Evolutionary conservation across 2,113 vertebrate species (phyloP).

Genomic region (Tenrec ecaudatus): DNA sequence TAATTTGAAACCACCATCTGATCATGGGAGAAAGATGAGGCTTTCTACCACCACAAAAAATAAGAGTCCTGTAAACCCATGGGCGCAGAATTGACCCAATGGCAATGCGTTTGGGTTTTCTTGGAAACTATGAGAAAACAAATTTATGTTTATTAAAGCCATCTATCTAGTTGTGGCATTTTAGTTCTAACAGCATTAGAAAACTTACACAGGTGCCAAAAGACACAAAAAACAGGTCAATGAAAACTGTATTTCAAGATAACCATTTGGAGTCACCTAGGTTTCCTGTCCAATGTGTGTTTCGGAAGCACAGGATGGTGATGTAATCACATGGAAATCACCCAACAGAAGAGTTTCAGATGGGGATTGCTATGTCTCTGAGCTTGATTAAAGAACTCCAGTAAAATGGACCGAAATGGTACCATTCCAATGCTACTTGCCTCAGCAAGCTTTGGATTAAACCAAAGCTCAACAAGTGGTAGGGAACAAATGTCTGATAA

Average conservation of each 20-base stretch:
- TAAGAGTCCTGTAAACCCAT: too few species aligned
- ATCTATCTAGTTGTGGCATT: not conserved
- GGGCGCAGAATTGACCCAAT: too few species aligned
- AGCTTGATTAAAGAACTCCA: not conserved
- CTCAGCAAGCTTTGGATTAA: not conserved
- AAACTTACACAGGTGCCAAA: not conserved
- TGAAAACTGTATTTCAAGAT: not conserved
- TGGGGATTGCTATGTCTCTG: not conserved
- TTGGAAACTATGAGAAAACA: not conserved
- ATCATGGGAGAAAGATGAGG: too few species aligned
- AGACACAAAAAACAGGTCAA: not conserved
- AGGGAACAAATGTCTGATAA: not conserved
- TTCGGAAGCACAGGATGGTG: fast-evolving
- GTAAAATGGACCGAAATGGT: fast-evolving
- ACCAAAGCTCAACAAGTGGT: too few species aligned
- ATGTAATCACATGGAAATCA: not conserved
- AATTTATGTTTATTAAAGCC: not conserved
- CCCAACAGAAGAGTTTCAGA: not conserved
- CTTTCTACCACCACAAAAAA: too few species aligned
- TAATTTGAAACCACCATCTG: too few species aligned
- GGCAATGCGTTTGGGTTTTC: too few species aligned
- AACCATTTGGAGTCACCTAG: not conserved
- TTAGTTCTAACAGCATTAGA: not conserved
- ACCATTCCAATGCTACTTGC: not conserved
- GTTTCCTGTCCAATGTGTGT: not conserved